Base-by-base conservation (phyloP, 2,888 invertebrate genomes). In the Cephus sareptanus region DNA sequence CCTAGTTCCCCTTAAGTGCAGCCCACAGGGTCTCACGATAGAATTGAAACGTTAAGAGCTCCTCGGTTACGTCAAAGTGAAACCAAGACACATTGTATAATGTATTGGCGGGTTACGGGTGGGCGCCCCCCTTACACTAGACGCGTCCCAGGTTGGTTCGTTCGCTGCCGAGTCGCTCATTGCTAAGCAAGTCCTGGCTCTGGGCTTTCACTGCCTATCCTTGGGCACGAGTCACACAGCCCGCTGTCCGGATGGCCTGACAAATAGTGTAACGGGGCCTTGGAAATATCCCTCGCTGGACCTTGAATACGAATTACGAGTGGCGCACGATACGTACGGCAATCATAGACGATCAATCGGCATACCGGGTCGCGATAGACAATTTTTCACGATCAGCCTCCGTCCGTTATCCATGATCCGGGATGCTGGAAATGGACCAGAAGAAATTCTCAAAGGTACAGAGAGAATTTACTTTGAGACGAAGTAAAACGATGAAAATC, bases 41-140 rank as follows among this genome's bases (percentile, higher is more conserved):
- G 69, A 80, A 81, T 80, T 73, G 70, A 70, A 34, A 34, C 34
- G 31, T 35, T 76, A 68, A 78, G 77, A 75, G 69, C 77, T 74
- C 75, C n/a, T 3, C 75, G 75, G 80, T 84, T 82, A 81, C 81
- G 82, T 82, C 83, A 83, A 82, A 82, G 83, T 82, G 80, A 84
- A 84, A 84, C 81, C 79, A 79, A 81, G 40, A 31, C 80, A 74
- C 70, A 80, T 80, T 77, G 79, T 79, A 78, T 81, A 81, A 82
- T 80, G 79, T 71, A 79, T 81, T 0, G 35, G n/a, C 34, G 11
- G n/a, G n/a, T n/a, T n/a, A 34, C 33, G 23, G 30, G 9, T 34
- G n/a, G 70, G 23, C 35, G 34, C n/a, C 23, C 11, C 4, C 23
- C 12, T 74, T 74, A 74, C 74, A 74, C 74, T 35, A 35, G 35